Percentiles rank a stretch among this genome's conserved stretches.
Conservation (phyloP, 37 sponge, comb jelly and placozoan species). For the Eunapius fragilis region DNA sequence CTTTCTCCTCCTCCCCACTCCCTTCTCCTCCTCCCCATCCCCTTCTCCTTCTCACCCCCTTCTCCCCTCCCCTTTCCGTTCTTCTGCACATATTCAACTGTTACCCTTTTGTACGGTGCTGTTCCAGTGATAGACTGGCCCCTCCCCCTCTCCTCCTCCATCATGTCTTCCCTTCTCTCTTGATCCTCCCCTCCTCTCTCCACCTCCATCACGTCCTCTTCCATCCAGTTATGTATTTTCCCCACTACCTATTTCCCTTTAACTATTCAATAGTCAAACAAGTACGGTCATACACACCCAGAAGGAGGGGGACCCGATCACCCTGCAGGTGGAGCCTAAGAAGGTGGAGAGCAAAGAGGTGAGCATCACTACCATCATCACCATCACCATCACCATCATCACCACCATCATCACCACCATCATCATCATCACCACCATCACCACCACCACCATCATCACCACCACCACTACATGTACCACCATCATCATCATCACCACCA, state of each 20-base stretch:
- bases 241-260: not conserved
- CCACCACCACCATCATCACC: not conserved
- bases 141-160: not conserved
- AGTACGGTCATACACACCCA: slow-evolving; percentile 55
- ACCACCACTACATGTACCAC: not conserved
- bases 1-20: not conserved
- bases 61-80: not conserved
- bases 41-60: not conserved
- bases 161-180: not conserved
- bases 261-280: slow-evolving; percentile 55
- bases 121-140: too few species aligned
- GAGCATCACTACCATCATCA: too few species aligned
- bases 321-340: slow-evolving; percentile 58
- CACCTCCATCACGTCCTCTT: not conserved
- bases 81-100: too few species aligned
- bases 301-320: slow-evolving; percentile 29
- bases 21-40: slow-evolving; percentile 9
- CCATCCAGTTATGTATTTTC: not conserved
- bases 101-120: too few species aligned
- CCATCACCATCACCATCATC: too few species aligned
- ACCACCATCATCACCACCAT: not conserved
- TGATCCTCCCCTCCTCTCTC: not conserved
- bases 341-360: slow-evolving; percentile 55
- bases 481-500: not conserved
- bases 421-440: not conserved